Evolutionary conservation across 2,113 vertebrate species (phyloP), one percentile per base, ranked within the genome.

Genomic region (Cyanoderma ruficeps): DNA sequence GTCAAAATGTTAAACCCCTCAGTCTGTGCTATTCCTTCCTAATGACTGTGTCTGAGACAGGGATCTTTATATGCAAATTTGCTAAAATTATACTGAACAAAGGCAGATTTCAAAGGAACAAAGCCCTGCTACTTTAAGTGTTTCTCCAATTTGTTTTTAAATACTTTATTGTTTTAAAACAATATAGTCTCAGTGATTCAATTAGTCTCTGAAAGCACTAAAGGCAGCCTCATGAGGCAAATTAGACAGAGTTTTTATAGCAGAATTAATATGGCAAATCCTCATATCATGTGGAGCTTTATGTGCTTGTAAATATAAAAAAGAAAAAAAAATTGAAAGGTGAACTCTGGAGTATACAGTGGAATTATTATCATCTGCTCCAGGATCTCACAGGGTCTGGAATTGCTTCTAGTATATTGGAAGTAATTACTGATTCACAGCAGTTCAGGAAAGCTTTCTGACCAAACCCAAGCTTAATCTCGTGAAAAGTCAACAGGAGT

Each of bases 241-340:
- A 97, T 96, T 65, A 94, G 61, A 30, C 33, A 55, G 59, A 24
- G 33, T 5, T 94, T 94, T 94, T 74, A 91, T 65, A 82, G 92
- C 72, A 92, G 84, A 97, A 95, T 94, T 95, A 96, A 95, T 95
- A 91, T 83, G 50, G 93, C 87, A 96, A 71, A 89, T 95, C 94
- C 88, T 94, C 61, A 76, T 91, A 81, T 95, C 94, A 68, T 84
- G 84, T 75, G 63, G 87, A 94, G 95, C 72, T 93, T 84, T 87
- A 84, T 79, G 57, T 69, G 68, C 53, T 92, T 91, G 78, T 87
- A 85, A 87, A 77, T 55, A 53, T 52, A 33, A 13, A 55, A 33
- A 59, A 52, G 80, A 93, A 74, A 30, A 21, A 13, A 9, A 22
- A 50, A 3, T 74, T 12, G 52, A 69, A 89, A 91, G 53, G 80